A percentile compares a stretch with the other conserved stretches of the same genome.
These are phyloP conservation scores for Acanthurus tractus DNA, from an alignment of 2,797 vertebrate genomes.

Conservation along the genomic window DNA sequence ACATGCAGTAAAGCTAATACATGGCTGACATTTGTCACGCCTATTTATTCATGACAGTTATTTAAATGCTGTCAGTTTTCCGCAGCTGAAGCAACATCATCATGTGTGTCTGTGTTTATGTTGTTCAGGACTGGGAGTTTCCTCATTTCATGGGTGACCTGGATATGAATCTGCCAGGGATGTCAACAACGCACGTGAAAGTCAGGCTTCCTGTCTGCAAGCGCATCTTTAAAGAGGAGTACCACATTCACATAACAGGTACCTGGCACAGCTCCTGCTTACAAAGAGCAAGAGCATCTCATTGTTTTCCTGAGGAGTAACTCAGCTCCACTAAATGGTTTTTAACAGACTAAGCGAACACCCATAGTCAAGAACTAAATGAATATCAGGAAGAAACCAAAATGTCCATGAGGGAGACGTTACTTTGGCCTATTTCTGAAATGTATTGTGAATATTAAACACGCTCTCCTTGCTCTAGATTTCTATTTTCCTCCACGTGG, in stretches of 20 bases:
- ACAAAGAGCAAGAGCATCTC: background rate
- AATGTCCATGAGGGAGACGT: slow-evolving; percentile 28
- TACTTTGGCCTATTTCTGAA: slow-evolving; percentile 59
- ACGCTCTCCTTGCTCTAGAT: slow-evolving; percentile 56
- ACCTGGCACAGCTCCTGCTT: slow-evolving; percentile 37
- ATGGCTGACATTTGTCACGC: slow-evolving; percentile 45
- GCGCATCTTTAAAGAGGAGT: slow-evolving; percentile 95
- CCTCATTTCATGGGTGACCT: slow-evolving; percentile 98
- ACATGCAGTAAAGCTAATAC: slow-evolving; percentile 35
- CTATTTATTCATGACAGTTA: slow-evolving; percentile 1
- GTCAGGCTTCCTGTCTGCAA: slow-evolving; percentile 95
- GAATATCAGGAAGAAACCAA: slow-evolving; percentile 33
- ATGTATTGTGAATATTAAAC: slow-evolving; percentile 32
- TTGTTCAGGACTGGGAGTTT: slow-evolving; percentile 96
- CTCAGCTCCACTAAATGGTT: background rate
- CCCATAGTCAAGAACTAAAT: slow-evolving; percentile 35
- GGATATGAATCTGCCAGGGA: slow-evolving; percentile 96
- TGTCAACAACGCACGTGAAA: slow-evolving; percentile 94
- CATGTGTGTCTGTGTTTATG: slow-evolving; percentile 5
- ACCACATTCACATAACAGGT: slow-evolving; percentile 98
- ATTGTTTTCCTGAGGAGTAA: slow-evolving; percentile 14
- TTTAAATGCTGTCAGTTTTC: slow-evolving; percentile 34
- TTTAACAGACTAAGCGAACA: slow-evolving; percentile 2
- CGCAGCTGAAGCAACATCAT: background rate
- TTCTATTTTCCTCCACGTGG: slow-evolving; percentile 27